These are phyloP conservation scores for Oophaga sylvatica DNA, from an alignment of 2,797 vertebrate genomes.

Conservation along the genomic window DNA sequence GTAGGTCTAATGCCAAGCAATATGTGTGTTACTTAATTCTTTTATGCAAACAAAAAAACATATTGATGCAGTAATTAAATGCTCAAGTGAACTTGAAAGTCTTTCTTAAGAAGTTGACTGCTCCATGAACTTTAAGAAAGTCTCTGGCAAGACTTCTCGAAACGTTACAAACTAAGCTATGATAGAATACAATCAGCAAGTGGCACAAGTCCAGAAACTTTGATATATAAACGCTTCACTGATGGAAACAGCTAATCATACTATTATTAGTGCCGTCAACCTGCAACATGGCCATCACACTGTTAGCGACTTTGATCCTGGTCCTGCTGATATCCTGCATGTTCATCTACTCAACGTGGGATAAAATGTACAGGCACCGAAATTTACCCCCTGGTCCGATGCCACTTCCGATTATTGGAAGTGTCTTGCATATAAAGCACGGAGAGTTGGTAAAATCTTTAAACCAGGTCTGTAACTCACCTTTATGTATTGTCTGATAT, in stretches of 20 bases:
- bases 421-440: slow-evolving; percentile 68
- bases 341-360: slow-evolving; percentile 43
- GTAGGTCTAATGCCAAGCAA: background rate
- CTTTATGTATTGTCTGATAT: background rate
- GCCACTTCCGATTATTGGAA: slow-evolving; percentile 71
- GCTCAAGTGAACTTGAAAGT: background rate
- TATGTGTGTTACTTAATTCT: background rate
- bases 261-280: too few species aligned
- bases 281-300: slow-evolving; percentile 24
- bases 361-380: slow-evolving; percentile 31
- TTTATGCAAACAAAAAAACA: background rate
- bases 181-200: background rate
- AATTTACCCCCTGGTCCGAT: slow-evolving; percentile 43
- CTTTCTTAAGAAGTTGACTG: too few species aligned
- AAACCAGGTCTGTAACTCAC: slow-evolving; percentile 3
- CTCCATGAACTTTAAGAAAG: background rate
- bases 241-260: background rate
- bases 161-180: background rate
- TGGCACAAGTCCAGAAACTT: background rate
- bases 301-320: background rate
- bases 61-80: background rate
- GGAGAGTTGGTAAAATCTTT: slow-evolving; percentile 70
- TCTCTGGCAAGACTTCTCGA: too few species aligned
- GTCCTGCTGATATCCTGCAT: background rate
- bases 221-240: background rate